These are phyloP conservation scores for Ailuropoda melanoleuca DNA, from an alignment of 2,113 vertebrate genomes.

Conservation along the genomic window DNA sequence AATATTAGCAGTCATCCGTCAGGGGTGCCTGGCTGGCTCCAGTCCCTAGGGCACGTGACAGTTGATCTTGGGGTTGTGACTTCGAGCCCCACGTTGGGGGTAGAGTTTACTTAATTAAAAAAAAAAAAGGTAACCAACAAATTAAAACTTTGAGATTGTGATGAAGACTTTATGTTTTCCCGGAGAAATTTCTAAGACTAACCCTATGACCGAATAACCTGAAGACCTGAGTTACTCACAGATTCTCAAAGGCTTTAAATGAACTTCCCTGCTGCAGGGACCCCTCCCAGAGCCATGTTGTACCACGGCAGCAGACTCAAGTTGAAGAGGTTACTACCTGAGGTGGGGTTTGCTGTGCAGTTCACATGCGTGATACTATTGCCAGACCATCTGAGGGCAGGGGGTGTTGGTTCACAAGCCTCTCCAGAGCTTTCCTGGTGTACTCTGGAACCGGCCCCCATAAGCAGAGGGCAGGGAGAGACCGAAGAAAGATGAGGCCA, in stretches of 20 bases:
- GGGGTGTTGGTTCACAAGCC: slow-evolving; percentile 52
- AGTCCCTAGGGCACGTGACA: too few relatives aligned
- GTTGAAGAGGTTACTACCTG: slow-evolving; percentile 95
- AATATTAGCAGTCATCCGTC: slow-evolving; percentile 79
- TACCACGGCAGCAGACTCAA: slow-evolving; percentile 91
- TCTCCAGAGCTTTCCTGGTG: not conserved
- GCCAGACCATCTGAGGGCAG: slow-evolving; percentile 91
- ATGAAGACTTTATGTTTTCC: not conserved
- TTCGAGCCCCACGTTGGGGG: too few relatives aligned
- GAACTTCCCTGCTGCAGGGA: slow-evolving; percentile 93
- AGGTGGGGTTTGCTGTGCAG: slow-evolving; percentile 89
- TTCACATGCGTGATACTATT: slow-evolving; percentile 91
- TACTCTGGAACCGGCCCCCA: not conserved
- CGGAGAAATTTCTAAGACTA: not conserved
- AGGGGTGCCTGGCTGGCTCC: not conserved
- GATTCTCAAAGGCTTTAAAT: not conserved
- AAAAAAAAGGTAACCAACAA: not conserved
- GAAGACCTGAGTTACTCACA: slow-evolving; percentile 56
- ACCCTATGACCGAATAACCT: slow-evolving; percentile 52
- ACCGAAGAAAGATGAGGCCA: not conserved
- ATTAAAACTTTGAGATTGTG: not conserved
- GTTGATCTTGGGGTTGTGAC: not conserved
- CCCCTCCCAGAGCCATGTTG: slow-evolving; percentile 93
- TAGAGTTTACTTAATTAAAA: not conserved
- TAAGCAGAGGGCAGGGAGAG: not conserved